Evolutionary conservation across 2,888 invertebrate genomes (phyloP), one percentile per base, ranked within the genome.

Genomic region (Anthrax anthrax): DNA sequence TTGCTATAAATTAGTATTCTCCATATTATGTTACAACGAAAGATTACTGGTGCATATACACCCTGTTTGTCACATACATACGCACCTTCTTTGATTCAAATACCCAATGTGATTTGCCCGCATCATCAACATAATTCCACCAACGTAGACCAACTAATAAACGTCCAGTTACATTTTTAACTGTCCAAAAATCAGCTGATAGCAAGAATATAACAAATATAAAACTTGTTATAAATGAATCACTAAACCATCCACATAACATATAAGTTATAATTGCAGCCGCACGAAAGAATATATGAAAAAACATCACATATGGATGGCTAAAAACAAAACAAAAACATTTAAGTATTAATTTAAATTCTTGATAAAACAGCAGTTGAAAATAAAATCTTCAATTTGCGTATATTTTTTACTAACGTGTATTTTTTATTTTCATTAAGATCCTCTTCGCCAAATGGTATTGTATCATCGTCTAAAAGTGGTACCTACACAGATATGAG

Each of bases 61-160:
- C n/a, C n/a, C n/a, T n/a, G 47, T n/a, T n/a, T n/a, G n/a, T n/a
- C n/a, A n/a, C n/a, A n/a, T n/a, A n/a, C n/a, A n/a, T n/a, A 42
- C 47, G 42, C 48, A 65, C 68, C 59, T 67, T 64, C 49, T 63
- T 64, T 1, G 94, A 81, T 72, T 98, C 98, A 68, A 89, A 98
- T 17, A 96, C 85, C 98, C 98, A 98, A 65, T 95, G 92, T 43
- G 95, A 97, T 57, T 85, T 81, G 36, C 98, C 98, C 52, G 92
- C 87, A 58, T 94, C 95, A 62, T 98, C 97, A 0, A 98, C 89
- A 64, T 96, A 94, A 72, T 97, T 98, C 98, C 98, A 98, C 97
- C 98, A 99, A 53, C 98, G 74, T 18, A 98, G 70, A 1, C 97
- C 97, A 18, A 96, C 97, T 65, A 98, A 75, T 39, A 97, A 71